Base-by-base conservation (phyloP, 2,888 invertebrate genomes). In the Glyphotaelius pellucidus region DNA sequence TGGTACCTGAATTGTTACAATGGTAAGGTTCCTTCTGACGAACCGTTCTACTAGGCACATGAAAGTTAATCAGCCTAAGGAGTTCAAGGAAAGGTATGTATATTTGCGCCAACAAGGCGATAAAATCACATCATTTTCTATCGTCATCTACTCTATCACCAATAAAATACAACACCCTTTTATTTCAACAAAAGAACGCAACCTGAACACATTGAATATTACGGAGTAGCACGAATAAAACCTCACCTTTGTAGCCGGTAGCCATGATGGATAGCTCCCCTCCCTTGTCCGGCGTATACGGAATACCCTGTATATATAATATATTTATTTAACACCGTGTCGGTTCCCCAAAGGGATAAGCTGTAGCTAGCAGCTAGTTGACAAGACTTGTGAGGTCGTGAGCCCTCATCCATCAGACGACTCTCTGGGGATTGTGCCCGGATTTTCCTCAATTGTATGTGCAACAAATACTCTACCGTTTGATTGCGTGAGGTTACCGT, bases 371-470 rank as follows among this genome's bases (percentile, higher is more conserved):
- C 86, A 86, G 86, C 86, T 52, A 87, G 87, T 87, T 52, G 87
- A 52, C 87, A 52, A 32, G 87, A 38, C 52, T 35, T n/a, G 87
- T 52, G 87, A 87, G 87, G 87, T 47, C 86, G 47, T 47, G 47
- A 87, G 79, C 88, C 79, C 80, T 14, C 88, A 89, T 89, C 88
- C 79, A 89, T 89, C 88, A 89, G 15, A 15, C 38, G 35, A 80
- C 25, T 89, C 88, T 80, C 86, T 15, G 14, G 86, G 86, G 86
- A 86, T 86, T 86, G 86, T 47, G 42, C 30, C 30, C 42, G 67
- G 86, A 30, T 83, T 83, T 83, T 35, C 35, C 83, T 35, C 35
- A 86, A 86, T 47, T 86, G 42, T 25, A 83, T 25, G 19, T 83
- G 83, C 83, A 83, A 83, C 83, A 32, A 42, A 67, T 67, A 67